phyloP scores from a whole-genome alignment of 2,113 vertebrate species.

The Vidua chalybeata region DNA sequence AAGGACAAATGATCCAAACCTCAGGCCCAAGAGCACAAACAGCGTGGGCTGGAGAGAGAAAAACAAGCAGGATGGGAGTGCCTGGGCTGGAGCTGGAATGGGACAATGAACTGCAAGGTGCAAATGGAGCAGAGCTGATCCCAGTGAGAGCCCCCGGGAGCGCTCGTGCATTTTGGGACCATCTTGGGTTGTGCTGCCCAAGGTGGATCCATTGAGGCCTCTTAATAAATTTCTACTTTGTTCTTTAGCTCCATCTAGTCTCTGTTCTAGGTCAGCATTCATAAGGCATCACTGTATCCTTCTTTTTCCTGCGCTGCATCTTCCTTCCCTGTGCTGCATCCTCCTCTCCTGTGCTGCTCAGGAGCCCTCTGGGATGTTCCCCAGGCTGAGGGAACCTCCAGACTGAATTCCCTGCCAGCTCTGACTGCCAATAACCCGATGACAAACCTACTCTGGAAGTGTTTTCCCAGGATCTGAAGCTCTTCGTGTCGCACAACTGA shows the following conservation, averaged over 20 bases:
- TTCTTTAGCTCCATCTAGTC: not conserved
- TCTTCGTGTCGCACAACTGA: accelerated
- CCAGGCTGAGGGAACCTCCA: not conserved
- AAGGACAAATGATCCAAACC: no score
- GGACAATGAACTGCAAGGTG: no score
- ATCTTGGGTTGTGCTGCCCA: no score
- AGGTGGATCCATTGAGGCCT: not conserved
- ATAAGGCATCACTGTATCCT: not conserved
- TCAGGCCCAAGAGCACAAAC: no score
- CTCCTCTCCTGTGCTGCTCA: accelerated
- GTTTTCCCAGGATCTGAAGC: accelerated
- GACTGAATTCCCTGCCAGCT: not conserved
- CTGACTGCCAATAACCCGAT: accelerated
- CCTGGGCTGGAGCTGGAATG: accelerated
- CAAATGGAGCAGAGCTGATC: no score
- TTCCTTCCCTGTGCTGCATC: not conserved
- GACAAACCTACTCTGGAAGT: not conserved
- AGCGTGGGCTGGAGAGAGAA: not conserved
- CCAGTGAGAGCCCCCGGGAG: no score
- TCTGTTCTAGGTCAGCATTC: not conserved
- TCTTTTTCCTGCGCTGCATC: not conserved
- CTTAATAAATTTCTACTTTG: not conserved
- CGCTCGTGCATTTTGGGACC: no score
- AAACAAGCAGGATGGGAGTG: not conserved
- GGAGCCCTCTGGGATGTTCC: not conserved